Evolutionary conservation across 2,113 vertebrate species (phyloP).

Genomic region (Copsychus sechellarum): DNA sequence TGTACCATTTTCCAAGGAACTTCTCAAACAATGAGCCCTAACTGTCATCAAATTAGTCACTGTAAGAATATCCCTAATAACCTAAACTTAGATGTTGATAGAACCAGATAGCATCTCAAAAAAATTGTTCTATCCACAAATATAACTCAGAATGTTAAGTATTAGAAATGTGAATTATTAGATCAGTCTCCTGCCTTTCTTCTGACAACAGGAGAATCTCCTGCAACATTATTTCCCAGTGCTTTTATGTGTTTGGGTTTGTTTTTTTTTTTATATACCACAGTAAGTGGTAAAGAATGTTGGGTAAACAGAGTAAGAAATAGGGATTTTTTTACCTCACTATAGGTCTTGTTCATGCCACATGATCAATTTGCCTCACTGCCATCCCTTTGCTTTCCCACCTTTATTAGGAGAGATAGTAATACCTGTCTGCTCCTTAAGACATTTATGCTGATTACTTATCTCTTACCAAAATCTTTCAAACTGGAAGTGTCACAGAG

Average conservation of each 20-base stretch:
- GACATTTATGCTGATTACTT: conserved; percentile 28
- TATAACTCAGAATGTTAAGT: background rate
- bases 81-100: background rate
- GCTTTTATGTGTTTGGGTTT: background rate
- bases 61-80: background rate
- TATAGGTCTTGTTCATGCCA: background rate
- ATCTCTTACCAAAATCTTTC: conserved; percentile 34
- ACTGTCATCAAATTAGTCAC: background rate
- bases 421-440: background rate
- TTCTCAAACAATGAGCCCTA: background rate
- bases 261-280: background rate
- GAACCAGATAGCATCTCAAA: background rate
- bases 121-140: background rate
- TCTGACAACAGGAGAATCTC: background rate
- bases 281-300: background rate
- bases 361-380: background rate
- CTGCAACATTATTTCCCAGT: background rate
- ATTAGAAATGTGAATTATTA: background rate
- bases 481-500: background rate
- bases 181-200: background rate
- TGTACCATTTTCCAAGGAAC: background rate
- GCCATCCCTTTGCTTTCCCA: background rate
- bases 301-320: background rate
- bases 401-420: background rate
- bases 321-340: background rate